These are phyloP conservation scores for Gastrophryne carolinensis DNA, from an alignment of 2,797 vertebrate species.

Conservation along the genomic window DNA sequence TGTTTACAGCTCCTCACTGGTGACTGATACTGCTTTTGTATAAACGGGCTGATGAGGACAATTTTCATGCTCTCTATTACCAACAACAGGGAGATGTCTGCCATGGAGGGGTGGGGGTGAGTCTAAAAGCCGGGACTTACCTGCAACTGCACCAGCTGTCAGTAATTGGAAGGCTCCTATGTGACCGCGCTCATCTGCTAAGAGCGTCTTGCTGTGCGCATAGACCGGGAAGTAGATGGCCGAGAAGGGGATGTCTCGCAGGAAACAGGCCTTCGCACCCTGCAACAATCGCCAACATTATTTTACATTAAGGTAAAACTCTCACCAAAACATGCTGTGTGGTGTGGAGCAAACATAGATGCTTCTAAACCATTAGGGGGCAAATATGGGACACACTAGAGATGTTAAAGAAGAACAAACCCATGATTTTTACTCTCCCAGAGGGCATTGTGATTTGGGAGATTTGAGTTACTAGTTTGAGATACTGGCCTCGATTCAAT, in stretches of 20 bases:
- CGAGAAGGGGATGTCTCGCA: conserved; percentile 98
- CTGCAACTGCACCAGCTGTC: conserved; percentile 91
- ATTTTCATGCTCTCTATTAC: conserved; percentile 57
- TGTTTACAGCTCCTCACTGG: conserved; percentile 60
- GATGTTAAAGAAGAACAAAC: too few species aligned
- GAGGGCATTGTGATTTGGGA: too few species aligned
- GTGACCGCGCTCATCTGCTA: conserved; percentile 84
- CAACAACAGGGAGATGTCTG: conserved; percentile 50
- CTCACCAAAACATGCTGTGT: too few species aligned
- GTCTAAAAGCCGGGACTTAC: conserved; percentile 67
- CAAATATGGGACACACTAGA: too few species aligned
- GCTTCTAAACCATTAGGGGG: too few species aligned
- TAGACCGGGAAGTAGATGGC: conserved; percentile 98
- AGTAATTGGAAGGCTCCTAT: conserved; percentile 88
- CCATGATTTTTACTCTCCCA: too few species aligned
- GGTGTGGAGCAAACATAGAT: too few species aligned
- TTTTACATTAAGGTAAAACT: too few species aligned
- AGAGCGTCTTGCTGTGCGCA: conserved; percentile 83
- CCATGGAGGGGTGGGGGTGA: not conserved
- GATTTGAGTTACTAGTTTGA: too few species aligned
- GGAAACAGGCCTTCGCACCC: conserved; percentile 98
- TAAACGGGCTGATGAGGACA: conserved; percentile 60
- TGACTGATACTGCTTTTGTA: conserved; percentile 67
- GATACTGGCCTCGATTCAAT: too few species aligned
- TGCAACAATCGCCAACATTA: conserved; percentile 57